These are phyloP conservation scores for Thamnophis sirtalis DNA, from an alignment of 2,113 vertebrate species.

Conservation along the genomic window DNA sequence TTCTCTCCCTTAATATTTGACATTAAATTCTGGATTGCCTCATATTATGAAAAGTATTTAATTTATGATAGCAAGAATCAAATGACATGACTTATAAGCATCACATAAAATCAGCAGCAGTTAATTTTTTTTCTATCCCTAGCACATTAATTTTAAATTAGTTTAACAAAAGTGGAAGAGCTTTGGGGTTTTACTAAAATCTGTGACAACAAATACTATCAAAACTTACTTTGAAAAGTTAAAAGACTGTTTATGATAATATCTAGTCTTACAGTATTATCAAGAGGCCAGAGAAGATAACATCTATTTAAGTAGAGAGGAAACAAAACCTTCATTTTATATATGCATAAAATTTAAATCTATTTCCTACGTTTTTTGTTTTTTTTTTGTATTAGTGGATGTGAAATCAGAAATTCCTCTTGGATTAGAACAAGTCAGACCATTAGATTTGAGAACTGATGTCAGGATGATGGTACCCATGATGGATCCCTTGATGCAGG, in stretches of 20 bases:
- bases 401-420: conserved; percentile 84
- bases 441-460: conserved; percentile 91
- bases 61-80: not conserved
- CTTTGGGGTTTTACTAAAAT: not conserved
- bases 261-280: not conserved
- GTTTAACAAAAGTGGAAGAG: not conserved
- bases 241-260: not conserved
- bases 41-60: conserved; percentile 1
- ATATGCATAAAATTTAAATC: not conserved
- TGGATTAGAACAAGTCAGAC: conserved; percentile 82
- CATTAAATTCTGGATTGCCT: conserved; percentile 25
- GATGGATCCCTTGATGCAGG: conserved; percentile 85
- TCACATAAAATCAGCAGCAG: not conserved
- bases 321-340: not conserved
- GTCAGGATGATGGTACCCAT: conserved; percentile 89
- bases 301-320: not conserved
- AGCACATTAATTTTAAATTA: not conserved
- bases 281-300: not conserved
- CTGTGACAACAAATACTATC: not conserved
- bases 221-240: not conserved
- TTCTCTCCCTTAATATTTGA: not conserved
- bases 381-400: conserved; percentile 73
- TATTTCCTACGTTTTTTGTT: not conserved
- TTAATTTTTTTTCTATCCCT: not conserved
- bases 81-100: not conserved